These are phyloP conservation scores for Geodia barretti DNA, from an alignment of 37 sponge, comb jelly and placozoan species.

Conservation along the genomic window DNA sequence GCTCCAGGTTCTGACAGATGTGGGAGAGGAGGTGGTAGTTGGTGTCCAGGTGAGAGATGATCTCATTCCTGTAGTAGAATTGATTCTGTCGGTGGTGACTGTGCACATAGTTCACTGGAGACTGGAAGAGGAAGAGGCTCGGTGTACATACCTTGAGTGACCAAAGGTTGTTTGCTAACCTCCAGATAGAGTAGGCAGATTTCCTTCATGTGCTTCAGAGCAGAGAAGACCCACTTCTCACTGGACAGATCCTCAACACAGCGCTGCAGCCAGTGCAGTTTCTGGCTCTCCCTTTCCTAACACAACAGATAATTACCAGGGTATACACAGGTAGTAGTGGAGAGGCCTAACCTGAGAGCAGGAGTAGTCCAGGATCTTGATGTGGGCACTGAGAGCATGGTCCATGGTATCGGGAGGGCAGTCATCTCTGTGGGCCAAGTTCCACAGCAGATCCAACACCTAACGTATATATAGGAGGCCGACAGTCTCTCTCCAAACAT, in stretches of 20 bases:
- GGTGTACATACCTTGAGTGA: no score
- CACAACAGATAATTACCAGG: no score
- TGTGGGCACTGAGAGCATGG: constrained; percentile 91
- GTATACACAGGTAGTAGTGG: no score
- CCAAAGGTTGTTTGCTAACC: constrained; percentile 30
- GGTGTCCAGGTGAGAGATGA: constrained; percentile 80
- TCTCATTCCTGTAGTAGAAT: constrained; percentile 86
- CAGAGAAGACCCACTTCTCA: constrained; percentile 89
- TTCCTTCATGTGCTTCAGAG: constrained; percentile 89
- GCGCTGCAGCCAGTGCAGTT: constrained; percentile 73
- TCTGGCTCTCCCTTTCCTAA: constrained; percentile 88
- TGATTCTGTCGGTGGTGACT: constrained; percentile 61
- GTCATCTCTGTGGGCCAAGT: constrained; percentile 85
- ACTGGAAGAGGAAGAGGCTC: constrained; percentile 22
- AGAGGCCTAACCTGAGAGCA: constrained; percentile 93
- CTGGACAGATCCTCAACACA: constrained; percentile 80
- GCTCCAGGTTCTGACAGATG: constrained; percentile 74
- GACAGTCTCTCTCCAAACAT: background rate
- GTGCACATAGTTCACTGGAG: constrained; percentile 55
- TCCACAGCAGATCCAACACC: constrained; percentile 95
- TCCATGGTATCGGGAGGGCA: constrained; percentile 95
- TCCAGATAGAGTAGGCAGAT: constrained; percentile 83
- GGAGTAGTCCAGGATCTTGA: constrained; percentile 96
- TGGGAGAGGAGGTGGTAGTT: constrained; percentile 78
- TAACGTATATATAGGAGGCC: constrained; percentile 3